Percentiles rank a stretch among this genome's conserved stretches.
These are phyloP conservation scores for Halocynthia roretzi DNA, from an alignment of 23 tunicate species.

Conservation along the genomic window DNA sequence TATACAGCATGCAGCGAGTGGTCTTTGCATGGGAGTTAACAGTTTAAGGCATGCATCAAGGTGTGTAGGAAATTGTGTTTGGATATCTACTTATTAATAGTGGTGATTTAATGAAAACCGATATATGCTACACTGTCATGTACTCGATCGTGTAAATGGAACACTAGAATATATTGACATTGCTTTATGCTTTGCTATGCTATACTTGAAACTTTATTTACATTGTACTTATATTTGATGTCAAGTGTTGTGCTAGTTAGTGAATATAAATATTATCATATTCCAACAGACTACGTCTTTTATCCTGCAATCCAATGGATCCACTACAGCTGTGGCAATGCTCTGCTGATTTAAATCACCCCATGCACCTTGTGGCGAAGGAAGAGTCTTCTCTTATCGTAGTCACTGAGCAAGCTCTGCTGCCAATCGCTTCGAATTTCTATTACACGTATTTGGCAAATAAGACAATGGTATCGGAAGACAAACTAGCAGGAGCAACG, in stretches of 20 bases:
- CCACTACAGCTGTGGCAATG: constrained; percentile 59
- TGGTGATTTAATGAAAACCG: no score
- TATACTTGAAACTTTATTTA: no score
- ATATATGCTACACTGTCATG: no score
- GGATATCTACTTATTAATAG: not conserved
- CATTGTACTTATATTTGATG: not conserved
- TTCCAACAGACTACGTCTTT: constrained; percentile 17
- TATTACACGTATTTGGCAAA: constrained; percentile 13
- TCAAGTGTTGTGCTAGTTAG: not conserved
- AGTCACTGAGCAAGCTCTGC: constrained; percentile 5
- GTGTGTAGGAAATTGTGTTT: constrained; percentile 6
- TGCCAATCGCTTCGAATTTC: not conserved
- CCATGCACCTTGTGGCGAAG: constrained; percentile 12
- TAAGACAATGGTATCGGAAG: not conserved
- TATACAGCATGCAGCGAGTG: constrained; percentile 29
- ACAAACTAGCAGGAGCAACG: not conserved
- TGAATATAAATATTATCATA: not conserved
- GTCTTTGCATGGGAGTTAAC: constrained; percentile 33
- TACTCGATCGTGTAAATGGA: no score
- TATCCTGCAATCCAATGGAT: constrained; percentile 39
- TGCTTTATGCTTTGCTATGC: no score
- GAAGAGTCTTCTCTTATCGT: not conserved
- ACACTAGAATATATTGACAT: no score
- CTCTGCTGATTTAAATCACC: constrained; percentile 31
- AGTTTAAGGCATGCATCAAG: constrained; percentile 48